Conservation (phyloP, 2,888 invertebrate genomes). For the Perizoma affinitatum region DNA sequence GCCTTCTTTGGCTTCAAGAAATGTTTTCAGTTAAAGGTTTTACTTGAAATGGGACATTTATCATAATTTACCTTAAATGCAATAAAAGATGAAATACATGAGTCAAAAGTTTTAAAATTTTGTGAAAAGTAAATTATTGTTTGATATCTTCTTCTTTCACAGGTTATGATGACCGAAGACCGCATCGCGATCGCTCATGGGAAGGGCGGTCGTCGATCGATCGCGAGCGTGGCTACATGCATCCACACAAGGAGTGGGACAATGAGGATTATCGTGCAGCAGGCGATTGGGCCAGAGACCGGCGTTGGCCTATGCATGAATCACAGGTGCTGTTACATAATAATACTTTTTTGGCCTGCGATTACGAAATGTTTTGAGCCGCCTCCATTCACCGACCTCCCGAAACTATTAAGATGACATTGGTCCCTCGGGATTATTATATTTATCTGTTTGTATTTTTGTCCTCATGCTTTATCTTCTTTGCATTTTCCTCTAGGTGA, state of each 20-base stretch:
- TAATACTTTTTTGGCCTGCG: too few relatives aligned
- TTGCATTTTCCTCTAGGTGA: conserved; percentile 65
- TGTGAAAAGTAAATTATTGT: too few relatives aligned
- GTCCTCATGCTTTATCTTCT: conserved; percentile 33
- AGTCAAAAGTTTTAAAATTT: too few relatives aligned
- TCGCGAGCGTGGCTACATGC: conserved; percentile 75
- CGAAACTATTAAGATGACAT: neutral
- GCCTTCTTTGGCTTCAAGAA: too few relatives aligned
- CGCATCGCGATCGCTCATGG: conserved; percentile 83
- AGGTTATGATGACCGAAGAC: conserved; percentile 80
- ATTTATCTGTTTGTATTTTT: conserved; percentile 10
- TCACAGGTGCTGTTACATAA: conserved; percentile 59
- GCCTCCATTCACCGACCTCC: too few relatives aligned
- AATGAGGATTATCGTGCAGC: conserved; percentile 82
- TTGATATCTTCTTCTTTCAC: conserved; percentile 26
- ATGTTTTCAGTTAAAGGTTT: too few relatives aligned
- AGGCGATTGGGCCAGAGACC: conserved; percentile 78
- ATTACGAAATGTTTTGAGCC: too few relatives aligned
- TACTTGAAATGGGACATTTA: too few relatives aligned
- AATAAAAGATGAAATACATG: too few relatives aligned
- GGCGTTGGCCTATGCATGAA: conserved; percentile 79
- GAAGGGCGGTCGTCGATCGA: conserved; percentile 79
- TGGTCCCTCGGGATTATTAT: neutral
- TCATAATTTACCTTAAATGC: too few relatives aligned
- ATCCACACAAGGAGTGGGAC: conserved; percentile 80